A percentile compares a stretch with the other conserved stretches of the same genome.
Evolutionary conservation across 2,888 invertebrate species (phyloP).

Genomic region (Pantelozetes paolii): DNA sequence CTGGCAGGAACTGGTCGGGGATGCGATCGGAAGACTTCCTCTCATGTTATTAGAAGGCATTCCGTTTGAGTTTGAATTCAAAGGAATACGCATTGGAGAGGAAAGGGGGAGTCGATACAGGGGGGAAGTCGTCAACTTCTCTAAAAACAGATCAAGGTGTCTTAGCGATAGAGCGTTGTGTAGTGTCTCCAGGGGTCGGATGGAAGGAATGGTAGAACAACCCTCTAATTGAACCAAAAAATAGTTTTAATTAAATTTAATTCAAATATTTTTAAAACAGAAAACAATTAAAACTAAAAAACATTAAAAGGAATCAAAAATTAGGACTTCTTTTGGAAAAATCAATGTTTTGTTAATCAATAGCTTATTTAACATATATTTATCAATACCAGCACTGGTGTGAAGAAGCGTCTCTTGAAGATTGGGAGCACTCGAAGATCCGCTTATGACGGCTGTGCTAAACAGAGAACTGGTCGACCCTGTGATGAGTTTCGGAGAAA

Average conservation of each 20-base stretch:
- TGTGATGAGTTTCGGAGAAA: no score
- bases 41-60: not conserved
- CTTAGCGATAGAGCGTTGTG: constrained; percentile 92
- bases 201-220: constrained; percentile 63
- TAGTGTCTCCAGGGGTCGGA: constrained; percentile 91
- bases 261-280: no score
- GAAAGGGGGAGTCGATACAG: constrained; percentile 36
- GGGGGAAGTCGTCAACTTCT: constrained; percentile 64
- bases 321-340: no score
- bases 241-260: no score
- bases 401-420: constrained; percentile 55
- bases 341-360: no score
- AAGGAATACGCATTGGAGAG: constrained; percentile 28
- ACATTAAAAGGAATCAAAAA: constrained; percentile 37
- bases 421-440: constrained; percentile 86
- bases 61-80: not conserved
- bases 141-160: constrained; percentile 82
- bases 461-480: constrained; percentile 76
- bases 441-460: constrained; percentile 93
- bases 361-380: no score
- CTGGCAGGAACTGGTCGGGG: constrained; percentile 33
- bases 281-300: not conserved
- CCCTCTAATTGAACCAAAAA: not conserved
- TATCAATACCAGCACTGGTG: constrained; percentile 45
- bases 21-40: constrained; percentile 1